Base-by-base conservation (phyloP, 2,113 vertebrate species). In the Burhinus oedicnemus region DNA sequence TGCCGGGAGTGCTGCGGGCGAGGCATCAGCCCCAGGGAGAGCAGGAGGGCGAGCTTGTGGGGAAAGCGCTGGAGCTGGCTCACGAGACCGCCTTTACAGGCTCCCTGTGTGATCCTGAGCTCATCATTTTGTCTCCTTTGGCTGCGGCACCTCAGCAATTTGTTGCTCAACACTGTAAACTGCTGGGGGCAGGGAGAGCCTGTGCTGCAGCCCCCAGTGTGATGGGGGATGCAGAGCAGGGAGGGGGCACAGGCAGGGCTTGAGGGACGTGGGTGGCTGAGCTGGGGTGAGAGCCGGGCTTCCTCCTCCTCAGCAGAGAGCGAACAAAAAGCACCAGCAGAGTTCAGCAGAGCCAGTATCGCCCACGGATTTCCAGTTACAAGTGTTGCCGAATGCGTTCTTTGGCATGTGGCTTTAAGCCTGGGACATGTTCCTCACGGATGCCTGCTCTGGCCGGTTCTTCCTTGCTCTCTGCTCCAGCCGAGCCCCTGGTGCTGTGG, bases 351-450 rank as follows among this genome's bases (percentile, higher is more conserved):
- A 74, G 71, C 36, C 22, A 9, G 29, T 0, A 0, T 23, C 20
- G 0, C 11, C 30, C 13, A 25, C 36, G 17, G 1, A 0, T 62
- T 70, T 12, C 26, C 68, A 11, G 40, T 6, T 16, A 2, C 27
- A 22, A 32, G 12, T 0, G 36, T 1, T 19, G 40, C 49, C 12
- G 6, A 7, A 0, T 9, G 0, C 23, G 1, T 22, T n/a, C 6
- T 9, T 45, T 23, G 14, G 52, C 14, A 0, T 0, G 0, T 9
- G 40, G 75, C 45, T 69, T 1, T 6, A 36, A 4, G 49, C 2
- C 21, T 13, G 88, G 81, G 58, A 25, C 4, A 0, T 1, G 5
- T 27, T 60, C 61, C 38, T 25, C 6, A 0, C 15, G 2, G 5
- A 8, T 36, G 76, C 64, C 84, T 1, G 0, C 32, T 4, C 22